Conservation (phyloP, 1,140 invertebrate genomes). For the Drosophila mauritiana region DNA sequence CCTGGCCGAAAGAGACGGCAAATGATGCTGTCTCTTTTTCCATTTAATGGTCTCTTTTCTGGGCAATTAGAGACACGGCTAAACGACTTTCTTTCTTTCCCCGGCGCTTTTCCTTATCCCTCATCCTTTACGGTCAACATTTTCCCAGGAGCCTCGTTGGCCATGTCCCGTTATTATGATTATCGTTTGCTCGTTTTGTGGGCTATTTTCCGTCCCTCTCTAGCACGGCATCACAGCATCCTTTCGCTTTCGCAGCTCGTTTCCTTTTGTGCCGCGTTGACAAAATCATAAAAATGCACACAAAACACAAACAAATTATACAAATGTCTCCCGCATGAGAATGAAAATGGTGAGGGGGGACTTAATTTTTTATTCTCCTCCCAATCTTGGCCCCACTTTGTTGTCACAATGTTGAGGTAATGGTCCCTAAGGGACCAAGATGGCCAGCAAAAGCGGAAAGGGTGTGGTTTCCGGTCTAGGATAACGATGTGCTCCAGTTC, state of each 20-base stretch:
- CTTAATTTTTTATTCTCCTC: constrained; percentile 58
- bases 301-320: constrained; percentile 81
- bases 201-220: constrained; percentile 34
- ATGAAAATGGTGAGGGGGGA: constrained; percentile 36
- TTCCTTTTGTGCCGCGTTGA: constrained; percentile 71
- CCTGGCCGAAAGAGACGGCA: constrained; percentile 31
- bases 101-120: constrained; percentile 11
- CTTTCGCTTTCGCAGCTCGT: constrained; percentile 75
- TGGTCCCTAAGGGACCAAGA: constrained; percentile 60
- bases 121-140: constrained; percentile 15
- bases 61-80: constrained; percentile 67
- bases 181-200: constrained; percentile 74
- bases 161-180: constrained; percentile 76
- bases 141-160: constrained; percentile 71
- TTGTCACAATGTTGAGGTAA: constrained; percentile 67
- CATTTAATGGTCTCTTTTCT: constrained; percentile 43
- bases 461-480: background rate
- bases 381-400: constrained; percentile 11
- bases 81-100: constrained; percentile 39
- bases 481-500: constrained; percentile 27
- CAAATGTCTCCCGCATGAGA: constrained; percentile 73
- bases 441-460: background rate
- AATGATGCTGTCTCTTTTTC: constrained; percentile 10
- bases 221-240: constrained; percentile 26
- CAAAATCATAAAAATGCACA: constrained; percentile 79